Evolutionary conservation across 2,888 invertebrate genomes (phyloP), one percentile per base, ranked within the genome.

Genomic region (Brenthis daphne): DNA sequence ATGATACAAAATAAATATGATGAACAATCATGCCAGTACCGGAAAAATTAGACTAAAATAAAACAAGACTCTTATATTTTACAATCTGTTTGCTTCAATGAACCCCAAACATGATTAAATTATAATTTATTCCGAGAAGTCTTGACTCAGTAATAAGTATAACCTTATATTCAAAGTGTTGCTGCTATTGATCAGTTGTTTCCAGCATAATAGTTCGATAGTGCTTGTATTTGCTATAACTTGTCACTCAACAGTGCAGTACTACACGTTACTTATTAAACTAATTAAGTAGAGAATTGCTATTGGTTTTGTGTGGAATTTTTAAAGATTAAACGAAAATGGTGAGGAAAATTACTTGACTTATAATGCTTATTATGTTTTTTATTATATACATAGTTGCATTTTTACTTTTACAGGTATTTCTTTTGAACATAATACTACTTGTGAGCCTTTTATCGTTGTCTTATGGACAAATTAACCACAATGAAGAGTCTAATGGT

Each of bases 401-500:
- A 48, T 20, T 55, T 29, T 33, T 20, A 24, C 11, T 55, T 58
- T 68, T 69, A 65, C 69, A 69, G 69, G 54, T 61, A 12, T 65
- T 37, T 24, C 16, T 57, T 14, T 12, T 65, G 8, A 12, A n/a
- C 43, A 14, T 47, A 47, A 4, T 60, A 20, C 12, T 69, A 3
- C 8, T 51, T 0, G n/a, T 51, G 5, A n/a, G 50, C 5, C 16
- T 12, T 51, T 50, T 57, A 43, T 51, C 51, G 65, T 56, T 61
- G 43, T 29, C 60, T 37, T 33, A 29, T 29, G 58, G 56, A 5
- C 14, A 51, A n/a, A 6, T 55, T 14, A 55, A 33, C n/a, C 37
- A 16, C 37, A 24, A 47, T 51, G 20, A 37, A 50, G 47, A n/a
- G 16, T 47, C 69, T 12, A 29, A 48, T 43, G 13, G 50, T 51